Evolutionary conservation across 2,797 vertebrate genomes (phyloP), one percentile per base, ranked within the genome.

Genomic region (Harpia harpyja): DNA sequence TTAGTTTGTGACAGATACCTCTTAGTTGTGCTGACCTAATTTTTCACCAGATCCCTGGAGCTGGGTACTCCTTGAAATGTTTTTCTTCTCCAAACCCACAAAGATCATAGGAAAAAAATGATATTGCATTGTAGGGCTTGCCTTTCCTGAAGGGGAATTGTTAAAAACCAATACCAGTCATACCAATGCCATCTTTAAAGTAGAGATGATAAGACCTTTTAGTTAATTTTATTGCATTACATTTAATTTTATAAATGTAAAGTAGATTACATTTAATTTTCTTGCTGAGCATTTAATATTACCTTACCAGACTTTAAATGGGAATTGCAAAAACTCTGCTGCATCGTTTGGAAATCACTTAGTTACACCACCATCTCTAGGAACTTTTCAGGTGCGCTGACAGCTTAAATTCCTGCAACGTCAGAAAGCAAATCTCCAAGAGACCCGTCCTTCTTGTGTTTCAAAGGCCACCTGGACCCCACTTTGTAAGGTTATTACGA

Each of bases 311-410:
- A 41, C 28, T 94, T 78, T 7, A 83, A 61, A 54, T 35, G 30
- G 61, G 59, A 89, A 69, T 46, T 69, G 35, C 80, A 82, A 78
- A 78, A 70, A 25, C 67, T 90, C 49, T 68, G 65, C 76, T 73
- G 49, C 35, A 23, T 65, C 4, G 0, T 69, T 89, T 88, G 67
- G 80, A 86, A 67, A 77, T 44, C 14, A 68, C 20, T 19, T 56
- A 12, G 43, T 56, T 68, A 61, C 44, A 84, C 16, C 43, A 93
- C 37, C 49, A 65, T 9, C 39, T 56, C 76, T 12, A 8, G 59
- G 77, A 96, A 46, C 57, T 65, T 88, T 67, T 53, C 10, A 41
- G 65, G 28, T 67, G 53, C 23, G 15, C 10, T 48, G 60, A 33
- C 46, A 88, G n/a, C 54, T 65, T 25, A 6, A 85, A 68, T 78